Percentiles rank a stretch among this genome's conserved stretches.
phyloP scores from a whole-genome alignment of 2,797 vertebrate species.

The Loriculus beryllinus region DNA sequence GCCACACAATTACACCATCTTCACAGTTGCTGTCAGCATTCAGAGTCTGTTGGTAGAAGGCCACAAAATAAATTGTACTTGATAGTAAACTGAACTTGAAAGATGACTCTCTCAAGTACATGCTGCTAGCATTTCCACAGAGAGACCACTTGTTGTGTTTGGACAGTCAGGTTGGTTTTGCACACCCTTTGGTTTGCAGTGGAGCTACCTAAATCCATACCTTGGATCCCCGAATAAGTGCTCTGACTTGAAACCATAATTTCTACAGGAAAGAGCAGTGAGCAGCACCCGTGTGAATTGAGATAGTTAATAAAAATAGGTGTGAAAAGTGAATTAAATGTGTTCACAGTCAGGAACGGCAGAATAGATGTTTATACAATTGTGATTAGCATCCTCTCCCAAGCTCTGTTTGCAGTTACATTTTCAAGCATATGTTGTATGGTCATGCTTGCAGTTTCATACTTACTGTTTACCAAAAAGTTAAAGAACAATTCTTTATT shows the following conservation, averaged over 20 bases:
- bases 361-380: neutral
- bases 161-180: neutral
- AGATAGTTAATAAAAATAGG: neutral
- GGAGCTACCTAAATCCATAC: neutral
- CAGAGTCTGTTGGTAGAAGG: neutral
- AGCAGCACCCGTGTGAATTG: neutral
- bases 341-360: neutral
- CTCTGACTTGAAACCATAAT: neutral
- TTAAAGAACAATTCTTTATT: neutral
- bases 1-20: accelerated
- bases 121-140: accelerated
- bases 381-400: neutral
- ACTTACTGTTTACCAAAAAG: neutral
- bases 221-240: neutral
- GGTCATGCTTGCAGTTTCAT: neutral
- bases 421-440: neutral
- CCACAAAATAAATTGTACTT: neutral
- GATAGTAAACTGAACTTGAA: neutral
- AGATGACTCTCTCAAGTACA: neutral
- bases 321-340: neutral
- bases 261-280: neutral
- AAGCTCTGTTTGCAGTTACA: neutral
- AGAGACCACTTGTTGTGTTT: neutral
- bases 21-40: neutral
- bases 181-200: neutral